Base-by-base conservation (phyloP, 2,797 vertebrate species). In the Cetoscarus ocellatus region DNA sequence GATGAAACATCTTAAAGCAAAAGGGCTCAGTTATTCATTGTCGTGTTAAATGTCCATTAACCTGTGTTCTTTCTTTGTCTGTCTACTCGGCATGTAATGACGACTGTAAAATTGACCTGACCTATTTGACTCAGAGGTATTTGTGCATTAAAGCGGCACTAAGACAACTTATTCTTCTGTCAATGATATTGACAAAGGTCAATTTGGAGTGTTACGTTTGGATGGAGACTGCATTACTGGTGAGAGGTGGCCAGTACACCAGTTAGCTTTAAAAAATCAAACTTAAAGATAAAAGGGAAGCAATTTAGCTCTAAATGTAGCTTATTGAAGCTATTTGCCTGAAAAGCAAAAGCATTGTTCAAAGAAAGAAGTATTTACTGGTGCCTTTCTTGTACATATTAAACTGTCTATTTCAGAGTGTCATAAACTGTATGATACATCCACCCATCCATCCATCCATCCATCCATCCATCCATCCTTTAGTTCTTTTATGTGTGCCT, bases 101-200 rank as follows among this genome's bases (percentile, higher is more conserved):
- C 4, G 2, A 39, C 5, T 50, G 2, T 36, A 75, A 53, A 70
- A 73, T 63, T n/a, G 59, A 58, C 73, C 72, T 53, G 53, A 65
- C 42, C 43, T n/a, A 54, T 36, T 53, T 54, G 52, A 54, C 52
- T 10, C 58, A 65, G 52, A 61, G 48, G 59, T 60, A 39, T 27
- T 53, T 56, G 63, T 67, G 77, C 73, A 73, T 85, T 68, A 61
- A 64, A 67, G 48, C 38, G 47, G 44, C 67, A 61, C 19, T 83
- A 62, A 81, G 73, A 66, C 47, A 7, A 47, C 59, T 63, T 77
- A 62, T 79, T 73, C 49, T 11, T 70, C 55, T 61, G 64, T 85
- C 76, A 70, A 42, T 84, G 43, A 7, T 66, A 75, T 82, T 39
- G 81, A 82, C 70, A 61, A 43, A 77, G 73, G 60, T 82, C 79